Evolutionary conservation across 2,888 invertebrate species (phyloP), one percentile per base, ranked within the genome.

Genomic region (Caenorhabditis plicata): DNA sequence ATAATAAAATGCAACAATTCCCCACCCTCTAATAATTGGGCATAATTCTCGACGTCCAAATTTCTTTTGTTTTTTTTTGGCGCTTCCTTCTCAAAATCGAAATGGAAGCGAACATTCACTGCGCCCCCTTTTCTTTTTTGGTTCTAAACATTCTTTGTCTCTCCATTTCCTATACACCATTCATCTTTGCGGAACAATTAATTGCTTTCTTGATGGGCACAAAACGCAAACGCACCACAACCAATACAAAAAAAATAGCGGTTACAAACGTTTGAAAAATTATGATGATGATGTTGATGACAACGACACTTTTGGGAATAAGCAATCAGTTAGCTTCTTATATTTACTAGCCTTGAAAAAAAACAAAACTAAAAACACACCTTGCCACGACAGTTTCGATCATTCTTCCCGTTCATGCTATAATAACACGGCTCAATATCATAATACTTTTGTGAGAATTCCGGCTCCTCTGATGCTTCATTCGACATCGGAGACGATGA

Each of bases 391-490:
- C 55, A 53, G 39, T 42, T 52, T 39, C 57, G 45, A 48, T 65
- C 68, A 17, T 49, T 50, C 54, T 57, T 60, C 33, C 68, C 64
- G 25, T 53, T 56, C 25, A 62, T 38, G 40, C 50, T 61, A 46
- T 68, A 68, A 45, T 68, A 68, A 41, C 64, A 62, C 38, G 61
- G 63, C 50, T 68, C 68, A 35, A 65, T 58, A 36, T 63, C 61
- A 45, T 62, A 62, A 40, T 54, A 47, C 32, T 51, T 54, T 39
- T 54, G 54, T 13, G 60, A 51, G 51, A 61, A 61, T 41, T 60
- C 60, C n/a, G 60, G 53, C 41, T 60, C 60, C 32, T 60, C 53
- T n/a, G n/a, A n/a, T 4, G 29, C 42, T 23, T 35, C 55, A 31
- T 53, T 60, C 20, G 49, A 46, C 53, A 60, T 53, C 9, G 60